phyloP scores from a whole-genome alignment of 2,113 vertebrate genomes.

The Seriola dumerili region DNA sequence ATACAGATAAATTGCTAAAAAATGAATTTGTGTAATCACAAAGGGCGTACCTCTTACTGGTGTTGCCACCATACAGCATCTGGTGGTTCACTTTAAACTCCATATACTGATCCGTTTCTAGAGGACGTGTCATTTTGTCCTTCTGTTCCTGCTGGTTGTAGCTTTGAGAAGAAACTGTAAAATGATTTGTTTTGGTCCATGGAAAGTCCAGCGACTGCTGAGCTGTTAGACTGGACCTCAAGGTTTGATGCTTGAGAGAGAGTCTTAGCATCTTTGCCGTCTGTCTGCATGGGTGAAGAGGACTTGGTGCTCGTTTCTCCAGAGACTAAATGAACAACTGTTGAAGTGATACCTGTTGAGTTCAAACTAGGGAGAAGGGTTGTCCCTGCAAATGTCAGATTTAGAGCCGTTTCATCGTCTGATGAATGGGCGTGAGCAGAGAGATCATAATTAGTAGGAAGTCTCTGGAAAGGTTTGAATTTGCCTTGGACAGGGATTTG shows the following conservation, averaged over 20 bases:
- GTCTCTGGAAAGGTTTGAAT: constrained; percentile 44
- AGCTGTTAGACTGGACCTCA: not conserved
- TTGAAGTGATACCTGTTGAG: not conserved
- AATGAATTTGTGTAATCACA: too few species aligned
- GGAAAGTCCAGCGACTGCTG: not conserved
- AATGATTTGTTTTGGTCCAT: not conserved
- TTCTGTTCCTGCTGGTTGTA: not conserved
- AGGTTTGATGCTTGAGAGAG: not conserved
- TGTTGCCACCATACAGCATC: too few species aligned
- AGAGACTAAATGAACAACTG: not conserved
- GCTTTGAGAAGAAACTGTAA: not conserved
- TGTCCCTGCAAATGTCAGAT: not conserved
- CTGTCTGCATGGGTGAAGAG: not conserved
- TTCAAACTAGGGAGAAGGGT: not conserved
- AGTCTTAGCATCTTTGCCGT: not conserved
- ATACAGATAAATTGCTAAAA: too few species aligned
- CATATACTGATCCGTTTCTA: too few species aligned
- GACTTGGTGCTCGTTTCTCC: not conserved
- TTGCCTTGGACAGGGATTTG: not conserved
- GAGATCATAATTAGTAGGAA: not conserved
- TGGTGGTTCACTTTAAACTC: too few species aligned
- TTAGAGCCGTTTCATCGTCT: not conserved
- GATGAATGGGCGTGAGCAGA: not conserved
- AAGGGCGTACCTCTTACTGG: too few species aligned
- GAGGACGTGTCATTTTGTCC: too few species aligned